Conservation (phyloP, 2,113 vertebrate species). For the Climacteris rufus region DNA sequence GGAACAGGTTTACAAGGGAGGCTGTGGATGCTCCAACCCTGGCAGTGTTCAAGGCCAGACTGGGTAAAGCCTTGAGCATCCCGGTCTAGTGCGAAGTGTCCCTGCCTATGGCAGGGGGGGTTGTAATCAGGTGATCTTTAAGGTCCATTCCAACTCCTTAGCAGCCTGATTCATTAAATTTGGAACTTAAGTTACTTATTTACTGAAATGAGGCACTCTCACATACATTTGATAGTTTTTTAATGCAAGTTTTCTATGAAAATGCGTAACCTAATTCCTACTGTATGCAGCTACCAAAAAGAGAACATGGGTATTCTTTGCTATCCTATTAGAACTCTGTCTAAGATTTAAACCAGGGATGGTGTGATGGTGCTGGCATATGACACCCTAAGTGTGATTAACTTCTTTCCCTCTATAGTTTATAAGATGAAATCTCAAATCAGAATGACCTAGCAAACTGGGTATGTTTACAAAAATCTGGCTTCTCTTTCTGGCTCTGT, state of each 20-base stretch:
- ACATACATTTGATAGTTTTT: background rate
- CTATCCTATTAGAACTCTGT: background rate
- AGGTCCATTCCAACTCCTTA: too few relatives aligned
- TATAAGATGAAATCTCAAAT: background rate
- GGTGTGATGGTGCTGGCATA: background rate
- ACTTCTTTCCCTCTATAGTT: background rate
- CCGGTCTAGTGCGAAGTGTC: too few relatives aligned
- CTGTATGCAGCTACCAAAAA: background rate
- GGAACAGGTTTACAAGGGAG: background rate
- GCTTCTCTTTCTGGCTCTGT: background rate
- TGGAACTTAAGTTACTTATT: background rate
- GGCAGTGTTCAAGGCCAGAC: background rate
- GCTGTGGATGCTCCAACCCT: background rate
- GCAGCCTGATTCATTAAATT: background rate
- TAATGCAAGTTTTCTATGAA: background rate
- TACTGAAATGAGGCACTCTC: background rate
- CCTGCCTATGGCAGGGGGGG: fast-evolving
- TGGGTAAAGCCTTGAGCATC: background rate
- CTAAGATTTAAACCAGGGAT: background rate
- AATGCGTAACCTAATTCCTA: background rate
- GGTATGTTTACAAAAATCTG: background rate
- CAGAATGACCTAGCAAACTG: background rate
- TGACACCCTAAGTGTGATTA: background rate
- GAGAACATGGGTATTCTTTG: background rate
- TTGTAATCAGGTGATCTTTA: background rate